These are phyloP conservation scores for Thereva nobilitata DNA, from an alignment of 2,888 invertebrate species.

Conservation along the genomic window DNA sequence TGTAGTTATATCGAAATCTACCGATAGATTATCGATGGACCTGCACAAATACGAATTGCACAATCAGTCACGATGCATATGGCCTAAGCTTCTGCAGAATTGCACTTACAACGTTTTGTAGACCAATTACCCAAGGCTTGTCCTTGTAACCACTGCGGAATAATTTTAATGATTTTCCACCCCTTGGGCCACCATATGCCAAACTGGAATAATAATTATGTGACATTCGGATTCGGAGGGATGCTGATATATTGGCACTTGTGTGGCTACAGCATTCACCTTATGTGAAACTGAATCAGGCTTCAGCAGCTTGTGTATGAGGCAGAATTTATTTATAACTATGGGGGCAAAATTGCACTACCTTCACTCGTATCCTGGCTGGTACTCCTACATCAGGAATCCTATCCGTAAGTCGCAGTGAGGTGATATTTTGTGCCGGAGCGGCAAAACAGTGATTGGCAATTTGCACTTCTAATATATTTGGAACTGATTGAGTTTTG, in stretches of 20 bases:
- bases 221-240: slow-evolving; percentile 19
- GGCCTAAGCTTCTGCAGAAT: not conserved
- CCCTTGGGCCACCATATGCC: not conserved
- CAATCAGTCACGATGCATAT: too few species aligned
- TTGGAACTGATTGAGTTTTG: slow-evolving; percentile 61
- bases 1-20: too few species aligned
- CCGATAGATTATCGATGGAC: too few species aligned
- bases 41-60: too few species aligned
- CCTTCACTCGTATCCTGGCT: not conserved
- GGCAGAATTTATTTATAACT: not conserved
- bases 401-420: not conserved
- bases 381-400: not conserved
- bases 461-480: slow-evolving; percentile 62
- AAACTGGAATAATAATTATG: slow-evolving; percentile 26
- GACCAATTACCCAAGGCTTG: not conserved
- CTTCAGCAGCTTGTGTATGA: too few species aligned
- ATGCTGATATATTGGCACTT: not conserved
- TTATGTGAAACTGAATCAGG: not conserved
- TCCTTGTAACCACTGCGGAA: slow-evolving; percentile 9
- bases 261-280: not conserved
- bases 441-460: slow-evolving; percentile 58
- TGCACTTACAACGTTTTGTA: slow-evolving; percentile 10
- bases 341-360: slow-evolving; percentile 15
- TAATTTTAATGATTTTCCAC: slow-evolving; percentile 26
- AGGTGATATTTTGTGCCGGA: slow-evolving; percentile 1